A percentile compares a stretch with the other conserved stretches of the same genome.
These are phyloP conservation scores for Drosophila neoperkinsi DNA, from an alignment of 2,888 invertebrate genomes.

Conservation along the genomic window DNA sequence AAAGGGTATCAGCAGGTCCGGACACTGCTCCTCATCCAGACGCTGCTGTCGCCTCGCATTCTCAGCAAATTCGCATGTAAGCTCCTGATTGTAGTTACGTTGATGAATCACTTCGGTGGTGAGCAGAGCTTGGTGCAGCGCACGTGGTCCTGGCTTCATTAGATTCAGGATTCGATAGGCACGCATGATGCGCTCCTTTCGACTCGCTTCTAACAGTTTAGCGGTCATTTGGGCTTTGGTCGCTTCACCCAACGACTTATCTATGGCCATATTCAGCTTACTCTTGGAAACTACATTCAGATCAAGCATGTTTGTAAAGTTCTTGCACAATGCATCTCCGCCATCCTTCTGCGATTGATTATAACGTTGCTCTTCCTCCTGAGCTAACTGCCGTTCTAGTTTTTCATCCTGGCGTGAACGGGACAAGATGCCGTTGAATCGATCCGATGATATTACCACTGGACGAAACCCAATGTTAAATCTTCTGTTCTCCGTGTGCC, in stretches of 20 bases:
- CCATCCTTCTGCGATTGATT: constrained; percentile 59
- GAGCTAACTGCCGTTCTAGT: constrained; percentile 12
- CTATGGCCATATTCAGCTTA: constrained; percentile 1
- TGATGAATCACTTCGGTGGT: constrained; percentile 56
- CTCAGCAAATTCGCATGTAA: constrained; percentile 50
- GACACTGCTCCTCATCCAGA: constrained; percentile 52
- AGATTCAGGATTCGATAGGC: constrained; percentile 49
- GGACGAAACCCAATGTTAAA: constrained; percentile 18
- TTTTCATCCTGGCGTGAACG: constrained; percentile 36
- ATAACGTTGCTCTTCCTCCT: constrained; percentile 58
- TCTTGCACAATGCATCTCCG: constrained; percentile 30
- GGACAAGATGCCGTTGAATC: constrained; percentile 45
- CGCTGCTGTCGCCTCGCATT: constrained; percentile 38
- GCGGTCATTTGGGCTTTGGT: constrained; percentile 10
- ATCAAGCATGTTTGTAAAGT: constrained; percentile 32
- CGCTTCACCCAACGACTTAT: not conserved
- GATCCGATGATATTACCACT: constrained; percentile 57
- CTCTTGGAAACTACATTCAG: constrained; percentile 14
- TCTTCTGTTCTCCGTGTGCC: constrained; percentile 4
- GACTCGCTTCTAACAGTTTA: constrained; percentile 25
- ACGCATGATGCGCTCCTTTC: constrained; percentile 61
- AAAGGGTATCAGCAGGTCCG: constrained; percentile 50
- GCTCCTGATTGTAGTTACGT: constrained; percentile 35
- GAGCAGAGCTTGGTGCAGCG: constrained; percentile 46
- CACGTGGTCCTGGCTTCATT: constrained; percentile 58